These are phyloP conservation scores for Notarius lentiginosus DNA, from an alignment of 2,113 vertebrate species.

Conservation along the genomic window DNA sequence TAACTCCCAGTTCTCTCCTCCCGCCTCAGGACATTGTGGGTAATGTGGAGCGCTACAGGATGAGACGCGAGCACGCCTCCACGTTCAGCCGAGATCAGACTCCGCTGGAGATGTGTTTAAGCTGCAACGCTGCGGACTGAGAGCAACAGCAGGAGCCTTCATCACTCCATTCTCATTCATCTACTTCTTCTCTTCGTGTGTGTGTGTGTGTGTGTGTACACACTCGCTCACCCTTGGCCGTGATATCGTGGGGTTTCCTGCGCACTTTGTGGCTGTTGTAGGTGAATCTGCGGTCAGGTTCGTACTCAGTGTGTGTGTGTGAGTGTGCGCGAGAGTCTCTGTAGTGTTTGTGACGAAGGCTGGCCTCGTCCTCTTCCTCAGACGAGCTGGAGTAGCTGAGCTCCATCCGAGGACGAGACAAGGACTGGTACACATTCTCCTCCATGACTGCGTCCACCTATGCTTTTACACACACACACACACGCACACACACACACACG, in stretches of 20 bases:
- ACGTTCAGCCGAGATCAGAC: too few species aligned
- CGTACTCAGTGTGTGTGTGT: constrained; percentile 76
- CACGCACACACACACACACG: constrained; percentile 59
- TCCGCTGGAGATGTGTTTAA: too few species aligned
- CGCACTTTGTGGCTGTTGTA: constrained; percentile 83
- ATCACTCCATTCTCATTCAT: too few species aligned
- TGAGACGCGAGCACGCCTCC: not conserved
- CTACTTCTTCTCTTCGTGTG: not conserved
- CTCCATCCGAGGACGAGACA: constrained; percentile 86
- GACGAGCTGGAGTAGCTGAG: constrained; percentile 85
- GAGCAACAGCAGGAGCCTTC: too few species aligned
- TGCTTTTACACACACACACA: constrained; percentile 25
- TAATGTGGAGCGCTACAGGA: not conserved
- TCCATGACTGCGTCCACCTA: constrained; percentile 75
- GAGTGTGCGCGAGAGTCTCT: constrained; percentile 77
- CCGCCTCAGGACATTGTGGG: not conserved
- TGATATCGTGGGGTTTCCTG: constrained; percentile 75
- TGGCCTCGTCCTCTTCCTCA: constrained; percentile 84
- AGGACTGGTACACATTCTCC: constrained; percentile 86
- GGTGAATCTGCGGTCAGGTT: constrained; percentile 81
- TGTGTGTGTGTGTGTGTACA: not conserved
- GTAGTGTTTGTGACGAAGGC: constrained; percentile 80
- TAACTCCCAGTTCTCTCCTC: not conserved
- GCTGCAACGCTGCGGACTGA: too few species aligned
- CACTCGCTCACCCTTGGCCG: constrained; percentile 73